A percentile compares a stretch with the other conserved stretches of the same genome.
Evolutionary conservation across 2,888 invertebrate genomes (phyloP).

Genomic region (Caenorhabditis sp.): DNA sequence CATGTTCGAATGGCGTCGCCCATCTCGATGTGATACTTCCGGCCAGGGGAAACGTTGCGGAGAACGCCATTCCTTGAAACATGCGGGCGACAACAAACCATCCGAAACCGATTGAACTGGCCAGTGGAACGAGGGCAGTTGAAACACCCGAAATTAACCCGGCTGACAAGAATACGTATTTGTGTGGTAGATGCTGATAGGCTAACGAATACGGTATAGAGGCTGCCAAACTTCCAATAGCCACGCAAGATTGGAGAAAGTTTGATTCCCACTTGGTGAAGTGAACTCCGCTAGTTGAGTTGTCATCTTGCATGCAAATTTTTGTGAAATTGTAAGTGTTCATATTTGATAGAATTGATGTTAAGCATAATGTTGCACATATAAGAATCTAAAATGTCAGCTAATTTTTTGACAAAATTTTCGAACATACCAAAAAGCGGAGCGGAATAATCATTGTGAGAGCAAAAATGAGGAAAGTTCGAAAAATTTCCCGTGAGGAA

Average conservation of each 20-base stretch:
- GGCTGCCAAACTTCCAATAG: constrained; percentile 36
- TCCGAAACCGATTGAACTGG: constrained; percentile 34
- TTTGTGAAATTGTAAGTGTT: constrained; percentile 55
- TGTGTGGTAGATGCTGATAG: constrained; percentile 34
- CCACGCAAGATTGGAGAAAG: constrained; percentile 39
- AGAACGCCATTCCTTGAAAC: constrained; percentile 47
- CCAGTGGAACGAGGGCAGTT: constrained; percentile 36
- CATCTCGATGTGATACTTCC: constrained; percentile 45
- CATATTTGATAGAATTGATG: constrained; percentile 47
- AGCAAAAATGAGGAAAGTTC: not conserved
- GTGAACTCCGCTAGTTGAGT: constrained; percentile 25
- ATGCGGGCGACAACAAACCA: constrained; percentile 41
- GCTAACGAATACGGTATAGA: constrained; percentile 42
- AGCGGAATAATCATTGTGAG: constrained; percentile 20
- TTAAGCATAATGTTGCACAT: constrained; percentile 40
- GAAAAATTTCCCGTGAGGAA: not conserved
- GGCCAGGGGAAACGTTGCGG: constrained; percentile 41
- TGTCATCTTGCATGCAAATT: constrained; percentile 50
- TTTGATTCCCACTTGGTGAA: constrained; percentile 24
- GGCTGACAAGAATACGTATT: constrained; percentile 31
- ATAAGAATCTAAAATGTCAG: constrained; percentile 30
- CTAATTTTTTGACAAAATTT: too few relatives aligned
- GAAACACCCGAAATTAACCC: constrained; percentile 42
- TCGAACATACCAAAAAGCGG: too few relatives aligned
- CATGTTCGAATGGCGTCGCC: constrained; percentile 45